These are phyloP conservation scores for Mastomys natalensis DNA, from an alignment of 2,113 vertebrate species.

Conservation along the genomic window DNA sequence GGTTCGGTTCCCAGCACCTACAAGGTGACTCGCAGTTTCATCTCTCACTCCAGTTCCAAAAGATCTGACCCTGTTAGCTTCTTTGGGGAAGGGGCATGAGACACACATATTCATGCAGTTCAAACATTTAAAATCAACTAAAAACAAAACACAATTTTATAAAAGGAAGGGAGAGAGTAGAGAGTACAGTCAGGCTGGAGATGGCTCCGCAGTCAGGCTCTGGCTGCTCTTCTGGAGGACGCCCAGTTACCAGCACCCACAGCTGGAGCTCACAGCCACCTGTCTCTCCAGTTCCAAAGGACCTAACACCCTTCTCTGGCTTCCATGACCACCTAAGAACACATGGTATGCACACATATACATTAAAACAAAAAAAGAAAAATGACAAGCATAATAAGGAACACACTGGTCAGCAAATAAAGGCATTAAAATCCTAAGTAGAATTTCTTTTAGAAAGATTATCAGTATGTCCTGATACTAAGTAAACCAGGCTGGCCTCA, in stretches of 20 bases:
- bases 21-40: neutral
- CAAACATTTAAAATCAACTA: neutral
- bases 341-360: neutral
- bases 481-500: neutral
- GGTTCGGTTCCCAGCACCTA: too few relatives aligned
- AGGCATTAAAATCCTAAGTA: neutral
- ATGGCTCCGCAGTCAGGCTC: neutral
- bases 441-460: neutral
- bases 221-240: neutral
- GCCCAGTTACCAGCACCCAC: neutral
- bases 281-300: neutral
- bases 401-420: neutral
- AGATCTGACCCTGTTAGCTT: neutral
- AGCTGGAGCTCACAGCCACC: neutral
- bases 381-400: neutral
- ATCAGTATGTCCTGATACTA: neutral
- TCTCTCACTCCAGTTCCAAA: neutral
- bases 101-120: neutral
- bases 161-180: neutral
- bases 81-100: too few relatives aligned
- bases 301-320: neutral
- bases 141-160: neutral
- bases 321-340: neutral
- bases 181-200: neutral
- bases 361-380: neutral